A percentile compares a stretch with the other conserved stretches of the same genome.
Conservation (phyloP, 2,113 vertebrate species). For the Platichthys stellatus region DNA sequence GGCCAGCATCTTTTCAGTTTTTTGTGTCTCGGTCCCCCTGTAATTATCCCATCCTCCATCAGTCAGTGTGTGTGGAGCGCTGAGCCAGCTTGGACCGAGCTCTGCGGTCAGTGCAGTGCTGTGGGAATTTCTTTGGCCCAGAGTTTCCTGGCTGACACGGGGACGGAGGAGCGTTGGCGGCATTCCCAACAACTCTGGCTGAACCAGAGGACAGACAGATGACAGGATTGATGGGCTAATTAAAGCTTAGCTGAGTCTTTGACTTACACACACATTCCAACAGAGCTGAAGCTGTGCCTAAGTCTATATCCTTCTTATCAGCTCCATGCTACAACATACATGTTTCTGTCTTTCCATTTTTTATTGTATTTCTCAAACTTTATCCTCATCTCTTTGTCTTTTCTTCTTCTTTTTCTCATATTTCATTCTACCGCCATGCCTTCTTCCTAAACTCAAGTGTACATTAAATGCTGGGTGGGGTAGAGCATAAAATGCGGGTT, state of each 20-base stretch:
- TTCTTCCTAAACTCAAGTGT: background rate
- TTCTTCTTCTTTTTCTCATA: background rate
- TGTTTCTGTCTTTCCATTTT: background rate
- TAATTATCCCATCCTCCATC: constrained; percentile 60
- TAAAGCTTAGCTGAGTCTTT: constrained; percentile 29
- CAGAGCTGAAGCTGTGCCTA: constrained; percentile 11
- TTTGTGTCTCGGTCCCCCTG: constrained; percentile 20
- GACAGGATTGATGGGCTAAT: constrained; percentile 48
- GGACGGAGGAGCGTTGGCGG: constrained; percentile 28
- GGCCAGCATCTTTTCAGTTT: constrained; percentile 24
- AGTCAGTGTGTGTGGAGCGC: background rate
- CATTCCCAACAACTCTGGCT: constrained; percentile 52
- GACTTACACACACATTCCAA: constrained; percentile 6
- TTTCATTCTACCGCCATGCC: background rate
- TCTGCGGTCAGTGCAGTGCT: constrained; percentile 16
- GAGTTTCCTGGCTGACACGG: constrained; percentile 48
- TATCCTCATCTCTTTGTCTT: background rate
- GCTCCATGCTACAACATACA: background rate
- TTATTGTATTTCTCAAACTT: background rate
- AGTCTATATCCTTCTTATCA: constrained; percentile 10
- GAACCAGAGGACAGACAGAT: constrained; percentile 33
- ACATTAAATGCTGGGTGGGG: constrained; percentile 32
- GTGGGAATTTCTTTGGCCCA: constrained; percentile 68
- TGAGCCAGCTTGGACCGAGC: constrained; percentile 44
- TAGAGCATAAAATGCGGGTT: background rate